Conservation (phyloP, 2,797 vertebrate genomes). For the Okamejei kenojei region DNA sequence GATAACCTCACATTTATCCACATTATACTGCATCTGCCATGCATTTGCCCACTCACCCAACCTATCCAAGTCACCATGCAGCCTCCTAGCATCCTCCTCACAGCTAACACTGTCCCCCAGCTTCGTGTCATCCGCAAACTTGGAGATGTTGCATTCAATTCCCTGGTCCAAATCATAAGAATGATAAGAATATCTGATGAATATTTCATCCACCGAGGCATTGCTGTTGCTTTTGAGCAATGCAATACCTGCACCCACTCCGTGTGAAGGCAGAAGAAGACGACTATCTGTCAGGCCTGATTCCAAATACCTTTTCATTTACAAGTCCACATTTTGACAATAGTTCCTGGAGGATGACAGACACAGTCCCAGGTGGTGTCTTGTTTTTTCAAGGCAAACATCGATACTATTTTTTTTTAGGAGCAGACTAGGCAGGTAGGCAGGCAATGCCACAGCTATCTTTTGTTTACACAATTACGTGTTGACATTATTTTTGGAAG, state of each 20-base stretch:
- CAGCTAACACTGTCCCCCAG: no score
- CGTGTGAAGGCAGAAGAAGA: background rate
- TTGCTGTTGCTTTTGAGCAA: background rate
- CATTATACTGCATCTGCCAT: no score
- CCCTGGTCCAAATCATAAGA: no score
- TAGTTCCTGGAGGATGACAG: background rate
- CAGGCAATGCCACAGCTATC: background rate
- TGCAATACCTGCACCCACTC: background rate
- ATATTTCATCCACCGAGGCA: background rate
- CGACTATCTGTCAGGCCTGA: background rate
- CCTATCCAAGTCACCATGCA: no score
- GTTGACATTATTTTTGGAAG: background rate
- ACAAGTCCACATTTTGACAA: conserved; percentile 2
- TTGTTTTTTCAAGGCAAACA: background rate
- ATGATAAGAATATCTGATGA: background rate
- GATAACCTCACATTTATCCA: no score
- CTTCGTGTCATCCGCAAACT: no score
- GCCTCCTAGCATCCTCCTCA: no score
- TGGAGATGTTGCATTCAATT: no score
- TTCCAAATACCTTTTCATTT: background rate
- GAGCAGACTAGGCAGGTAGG: background rate
- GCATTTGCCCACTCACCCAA: no score
- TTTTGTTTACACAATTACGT: background rate
- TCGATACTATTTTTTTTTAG: background rate
- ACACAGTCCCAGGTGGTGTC: background rate